Percentiles rank a stretch among this genome's conserved stretches.
phyloP scores from a whole-genome alignment of 2,113 vertebrate genomes.

The Bucco capensis region DNA sequence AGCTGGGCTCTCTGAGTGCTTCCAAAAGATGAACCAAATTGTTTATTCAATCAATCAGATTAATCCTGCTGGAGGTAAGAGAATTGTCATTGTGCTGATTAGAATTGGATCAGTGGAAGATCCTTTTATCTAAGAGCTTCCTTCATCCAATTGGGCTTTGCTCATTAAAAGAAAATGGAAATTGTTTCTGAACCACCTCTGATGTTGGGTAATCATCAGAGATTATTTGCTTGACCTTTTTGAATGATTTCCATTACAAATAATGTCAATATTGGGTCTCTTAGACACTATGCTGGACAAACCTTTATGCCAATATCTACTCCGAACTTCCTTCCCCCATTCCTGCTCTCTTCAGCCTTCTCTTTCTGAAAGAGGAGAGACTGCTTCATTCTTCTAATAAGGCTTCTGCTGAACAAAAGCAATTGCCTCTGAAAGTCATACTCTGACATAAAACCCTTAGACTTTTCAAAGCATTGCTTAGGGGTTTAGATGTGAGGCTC shows the following conservation, averaged over 20 bases:
- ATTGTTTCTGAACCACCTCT: not conserved
- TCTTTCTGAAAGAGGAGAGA: not conserved
- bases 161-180: not conserved
- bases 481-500: constrained; percentile 1
- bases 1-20: not conserved
- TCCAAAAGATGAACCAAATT: constrained; percentile 5
- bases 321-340: not conserved
- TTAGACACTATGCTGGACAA: not conserved
- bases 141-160: not conserved
- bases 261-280: not conserved
- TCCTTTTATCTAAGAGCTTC: constrained; percentile 4
- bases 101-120: constrained; percentile 14
- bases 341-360: not conserved
- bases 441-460: not conserved
- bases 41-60: constrained; percentile 11
- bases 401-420: constrained; percentile 14
- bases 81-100: constrained; percentile 22
- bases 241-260: not conserved
- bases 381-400: not conserved
- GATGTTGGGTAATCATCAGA: not conserved
- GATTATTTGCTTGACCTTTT: not conserved
- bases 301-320: not conserved
- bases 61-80: constrained; percentile 12
- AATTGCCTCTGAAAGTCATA: constrained; percentile 3
- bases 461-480: not conserved